phyloP scores from a whole-genome alignment of 2,113 vertebrate genomes.

The Micronycteris hirsuta region DNA sequence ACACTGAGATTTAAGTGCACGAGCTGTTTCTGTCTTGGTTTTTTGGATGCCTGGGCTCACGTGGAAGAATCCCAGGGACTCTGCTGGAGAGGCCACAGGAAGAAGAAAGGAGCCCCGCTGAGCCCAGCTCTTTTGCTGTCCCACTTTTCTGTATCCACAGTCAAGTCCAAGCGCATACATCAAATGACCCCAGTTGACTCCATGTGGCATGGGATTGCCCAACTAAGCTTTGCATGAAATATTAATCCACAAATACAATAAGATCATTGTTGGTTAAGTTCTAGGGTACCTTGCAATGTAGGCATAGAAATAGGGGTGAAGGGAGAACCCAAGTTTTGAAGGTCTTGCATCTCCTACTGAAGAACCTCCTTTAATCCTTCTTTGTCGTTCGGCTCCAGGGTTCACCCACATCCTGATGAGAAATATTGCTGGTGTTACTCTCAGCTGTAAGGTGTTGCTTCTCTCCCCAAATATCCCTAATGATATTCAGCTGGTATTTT shows the following conservation, averaged over 20 bases:
- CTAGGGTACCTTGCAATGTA: neutral
- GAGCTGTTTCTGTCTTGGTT: neutral
- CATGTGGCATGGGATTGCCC: fast-evolving
- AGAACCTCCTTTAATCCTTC: neutral
- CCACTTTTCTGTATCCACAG: fast-evolving
- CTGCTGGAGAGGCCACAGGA: too few relatives aligned
- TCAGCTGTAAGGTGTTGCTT: neutral
- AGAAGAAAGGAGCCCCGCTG: neutral
- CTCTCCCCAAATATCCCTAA: neutral
- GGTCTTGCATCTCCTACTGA: neutral
- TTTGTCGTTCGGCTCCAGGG: neutral
- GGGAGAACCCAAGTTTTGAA: neutral
- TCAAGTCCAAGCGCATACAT: neutral
- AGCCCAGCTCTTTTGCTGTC: neutral
- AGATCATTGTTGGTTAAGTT: neutral
- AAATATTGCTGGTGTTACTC: fast-evolving
- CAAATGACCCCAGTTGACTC: too few relatives aligned
- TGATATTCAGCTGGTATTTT: neutral
- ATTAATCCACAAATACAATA: neutral
- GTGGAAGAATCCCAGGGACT: neutral
- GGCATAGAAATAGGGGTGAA: neutral
- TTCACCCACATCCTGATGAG: too few relatives aligned
- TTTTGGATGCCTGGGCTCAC: neutral
- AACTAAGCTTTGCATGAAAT: neutral
- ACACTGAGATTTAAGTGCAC: neutral